These are phyloP conservation scores for Acanthosepion esculentum DNA, from an alignment of 2,888 invertebrate species.

Conservation along the genomic window DNA sequence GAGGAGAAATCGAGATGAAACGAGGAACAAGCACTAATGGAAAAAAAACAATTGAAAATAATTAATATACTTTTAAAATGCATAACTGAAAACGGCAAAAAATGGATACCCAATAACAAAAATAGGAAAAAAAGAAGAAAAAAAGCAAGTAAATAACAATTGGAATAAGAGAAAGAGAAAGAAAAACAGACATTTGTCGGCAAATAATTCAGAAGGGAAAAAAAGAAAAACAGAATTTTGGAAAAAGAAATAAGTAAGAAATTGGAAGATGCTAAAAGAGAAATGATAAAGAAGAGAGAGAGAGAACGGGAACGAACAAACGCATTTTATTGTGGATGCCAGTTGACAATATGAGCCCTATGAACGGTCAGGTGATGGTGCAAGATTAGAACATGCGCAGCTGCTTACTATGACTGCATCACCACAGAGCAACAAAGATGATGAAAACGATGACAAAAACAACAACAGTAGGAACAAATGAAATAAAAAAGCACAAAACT, in stretches of 20 bases:
- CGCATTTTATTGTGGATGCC: background rate
- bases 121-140: background rate
- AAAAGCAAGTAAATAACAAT: background rate
- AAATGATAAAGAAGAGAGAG: background rate
- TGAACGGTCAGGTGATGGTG: background rate
- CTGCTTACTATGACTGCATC: background rate
- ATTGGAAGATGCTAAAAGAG: background rate
- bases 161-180: background rate
- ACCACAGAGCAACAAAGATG: background rate
- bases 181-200: background rate
- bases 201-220: background rate
- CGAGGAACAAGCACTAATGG: too few species aligned
- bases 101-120: too few species aligned
- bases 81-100: too few species aligned
- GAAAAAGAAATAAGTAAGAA: background rate
- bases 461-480: background rate
- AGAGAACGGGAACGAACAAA: background rate
- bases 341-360: background rate
- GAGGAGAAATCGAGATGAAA: too few species aligned
- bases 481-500: background rate
- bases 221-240: background rate
- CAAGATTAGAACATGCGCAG: background rate
- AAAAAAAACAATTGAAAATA: too few species aligned
- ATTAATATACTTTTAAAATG: too few species aligned
- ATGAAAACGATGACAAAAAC: background rate